phyloP scores from a whole-genome alignment of 2,113 vertebrate species.

The Acrocephalus kingi region DNA sequence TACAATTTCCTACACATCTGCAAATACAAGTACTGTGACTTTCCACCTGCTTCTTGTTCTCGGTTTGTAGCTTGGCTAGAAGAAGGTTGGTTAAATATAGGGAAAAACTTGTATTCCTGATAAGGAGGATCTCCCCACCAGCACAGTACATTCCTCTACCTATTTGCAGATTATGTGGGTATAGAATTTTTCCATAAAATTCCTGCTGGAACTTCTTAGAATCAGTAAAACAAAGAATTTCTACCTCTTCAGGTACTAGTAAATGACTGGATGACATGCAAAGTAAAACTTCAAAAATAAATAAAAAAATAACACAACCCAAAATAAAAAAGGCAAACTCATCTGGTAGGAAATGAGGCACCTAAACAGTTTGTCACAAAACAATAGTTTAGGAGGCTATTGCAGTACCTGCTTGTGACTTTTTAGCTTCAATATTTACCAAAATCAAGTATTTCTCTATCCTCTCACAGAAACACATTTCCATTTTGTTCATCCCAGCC shows the following conservation, averaged over 20 bases:
- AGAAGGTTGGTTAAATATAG: background rate
- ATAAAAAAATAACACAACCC: background rate
- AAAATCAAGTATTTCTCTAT: background rate
- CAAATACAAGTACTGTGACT: background rate
- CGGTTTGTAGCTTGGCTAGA: background rate
- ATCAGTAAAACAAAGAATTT: background rate
- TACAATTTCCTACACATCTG: background rate
- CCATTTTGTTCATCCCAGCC: background rate
- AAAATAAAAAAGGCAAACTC: background rate
- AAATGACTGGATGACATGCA: background rate
- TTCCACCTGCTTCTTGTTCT: background rate
- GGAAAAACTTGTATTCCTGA: background rate
- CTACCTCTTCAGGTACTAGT: background rate
- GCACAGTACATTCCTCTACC: background rate
- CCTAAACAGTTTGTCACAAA: background rate
- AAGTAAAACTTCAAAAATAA: background rate
- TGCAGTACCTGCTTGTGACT: background rate
- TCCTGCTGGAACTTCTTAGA: background rate
- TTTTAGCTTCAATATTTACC: background rate
- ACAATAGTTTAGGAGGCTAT: background rate
- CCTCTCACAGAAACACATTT: background rate
- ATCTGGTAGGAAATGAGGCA: background rate
- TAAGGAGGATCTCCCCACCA: background rate
- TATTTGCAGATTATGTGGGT: background rate
- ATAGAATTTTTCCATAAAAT: background rate